phyloP scores from a whole-genome alignment of 2,797 vertebrate genomes.

The Emys orbicularis region DNA sequence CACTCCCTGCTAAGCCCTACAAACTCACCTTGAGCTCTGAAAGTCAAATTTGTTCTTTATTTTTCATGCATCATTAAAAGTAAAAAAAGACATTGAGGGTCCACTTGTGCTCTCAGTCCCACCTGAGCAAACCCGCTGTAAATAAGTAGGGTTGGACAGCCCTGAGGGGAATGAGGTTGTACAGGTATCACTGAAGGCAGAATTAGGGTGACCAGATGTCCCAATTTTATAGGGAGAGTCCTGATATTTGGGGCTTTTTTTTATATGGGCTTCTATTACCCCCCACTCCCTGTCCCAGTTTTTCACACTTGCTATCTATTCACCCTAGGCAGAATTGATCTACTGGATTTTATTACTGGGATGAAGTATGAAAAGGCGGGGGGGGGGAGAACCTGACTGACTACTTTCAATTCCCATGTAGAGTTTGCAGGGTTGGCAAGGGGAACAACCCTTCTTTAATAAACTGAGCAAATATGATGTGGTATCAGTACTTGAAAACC shows the following conservation, averaged over 20 bases:
- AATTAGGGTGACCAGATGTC: background rate
- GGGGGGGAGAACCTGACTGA: background rate
- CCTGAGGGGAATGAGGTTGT: background rate
- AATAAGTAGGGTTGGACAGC: background rate
- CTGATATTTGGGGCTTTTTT: too few species aligned
- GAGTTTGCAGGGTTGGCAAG: background rate
- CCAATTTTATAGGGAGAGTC: too few species aligned
- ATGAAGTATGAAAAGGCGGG: background rate
- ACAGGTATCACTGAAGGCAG: background rate
- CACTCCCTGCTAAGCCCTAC: background rate
- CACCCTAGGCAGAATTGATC: background rate
- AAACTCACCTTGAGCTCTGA: background rate
- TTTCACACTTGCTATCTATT: too few species aligned
- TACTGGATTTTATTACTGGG: background rate
- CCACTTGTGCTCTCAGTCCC: background rate
- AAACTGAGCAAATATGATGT: fast-evolving
- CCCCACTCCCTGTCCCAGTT: too few species aligned
- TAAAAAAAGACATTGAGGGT: background rate
- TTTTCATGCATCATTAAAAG: background rate
- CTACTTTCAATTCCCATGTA: background rate
- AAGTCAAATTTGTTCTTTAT: background rate
- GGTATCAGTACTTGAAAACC: background rate
- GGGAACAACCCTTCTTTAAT: fast-evolving
- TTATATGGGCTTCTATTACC: too few species aligned
- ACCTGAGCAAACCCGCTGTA: background rate